phyloP scores from a whole-genome alignment of 2,888 invertebrate genomes.

The Thera britannica region DNA sequence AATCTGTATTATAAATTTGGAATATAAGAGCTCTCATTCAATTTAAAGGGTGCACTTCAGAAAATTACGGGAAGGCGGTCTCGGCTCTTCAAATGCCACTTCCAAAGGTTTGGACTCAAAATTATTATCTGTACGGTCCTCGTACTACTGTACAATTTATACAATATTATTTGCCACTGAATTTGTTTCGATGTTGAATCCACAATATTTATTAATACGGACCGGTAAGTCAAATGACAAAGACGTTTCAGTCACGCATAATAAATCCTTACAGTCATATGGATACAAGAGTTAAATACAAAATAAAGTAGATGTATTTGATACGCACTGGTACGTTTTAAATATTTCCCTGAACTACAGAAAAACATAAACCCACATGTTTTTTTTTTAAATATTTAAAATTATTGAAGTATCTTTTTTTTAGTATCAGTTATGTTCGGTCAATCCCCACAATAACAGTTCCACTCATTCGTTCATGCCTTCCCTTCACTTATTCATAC shows the following conservation, averaged over 20 bases:
- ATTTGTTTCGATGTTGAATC: slow-evolving; percentile 38
- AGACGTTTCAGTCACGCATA: too few relatives aligned
- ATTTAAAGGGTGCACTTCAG: slow-evolving; percentile 75
- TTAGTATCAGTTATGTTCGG: neutral
- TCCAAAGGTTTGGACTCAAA: slow-evolving; percentile 70
- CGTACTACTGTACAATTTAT: slow-evolving; percentile 50
- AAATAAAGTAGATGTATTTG: too few relatives aligned
- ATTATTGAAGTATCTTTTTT: too few relatives aligned
- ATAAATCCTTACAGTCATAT: too few relatives aligned
- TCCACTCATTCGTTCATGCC: neutral
- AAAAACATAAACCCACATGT: too few relatives aligned
- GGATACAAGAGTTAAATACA: too few relatives aligned
- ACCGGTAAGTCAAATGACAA: neutral
- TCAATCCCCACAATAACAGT: neutral
- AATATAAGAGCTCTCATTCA: slow-evolving; percentile 77
- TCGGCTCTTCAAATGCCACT: slow-evolving; percentile 73
- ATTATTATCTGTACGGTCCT: slow-evolving; percentile 71
- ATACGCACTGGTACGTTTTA: too few relatives aligned
- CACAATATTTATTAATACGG: neutral
- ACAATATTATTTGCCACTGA: slow-evolving; percentile 41
- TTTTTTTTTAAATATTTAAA: too few relatives aligned
- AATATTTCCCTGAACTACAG: too few relatives aligned
- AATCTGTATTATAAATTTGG: slow-evolving; percentile 80
- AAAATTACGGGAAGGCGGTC: slow-evolving; percentile 80
- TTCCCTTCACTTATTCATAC: neutral